phyloP scores from a whole-genome alignment of 2,888 invertebrate genomes.

The Gymnocheta viridis region DNA sequence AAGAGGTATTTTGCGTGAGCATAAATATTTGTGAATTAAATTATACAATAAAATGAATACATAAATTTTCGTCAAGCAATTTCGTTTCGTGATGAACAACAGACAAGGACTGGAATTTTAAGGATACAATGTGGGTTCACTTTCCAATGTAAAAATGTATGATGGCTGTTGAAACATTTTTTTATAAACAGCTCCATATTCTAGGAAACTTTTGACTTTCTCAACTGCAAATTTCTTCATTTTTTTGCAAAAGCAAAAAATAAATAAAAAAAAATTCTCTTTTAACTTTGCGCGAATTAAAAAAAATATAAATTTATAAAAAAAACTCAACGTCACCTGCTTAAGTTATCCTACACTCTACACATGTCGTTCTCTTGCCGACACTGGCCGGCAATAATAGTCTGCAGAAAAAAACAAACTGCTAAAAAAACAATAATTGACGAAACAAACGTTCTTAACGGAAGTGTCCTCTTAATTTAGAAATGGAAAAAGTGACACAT shows the following conservation, averaged over 20 bases:
- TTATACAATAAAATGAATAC: too few relatives aligned
- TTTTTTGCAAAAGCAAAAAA: background rate
- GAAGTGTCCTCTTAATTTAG: conserved; percentile 56
- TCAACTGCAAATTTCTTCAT: background rate
- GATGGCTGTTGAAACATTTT: too few relatives aligned
- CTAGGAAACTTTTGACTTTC: background rate
- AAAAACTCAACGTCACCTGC: conserved; percentile 17
- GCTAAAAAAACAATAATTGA: too few relatives aligned
- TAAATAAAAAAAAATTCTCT: background rate
- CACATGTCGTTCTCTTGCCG: background rate
- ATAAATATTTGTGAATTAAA: too few relatives aligned
- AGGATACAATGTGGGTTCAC: too few relatives aligned
- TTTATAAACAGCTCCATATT: background rate
- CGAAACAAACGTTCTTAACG: conserved; percentile 52
- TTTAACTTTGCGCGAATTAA: background rate
- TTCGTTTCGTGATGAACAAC: too few relatives aligned
- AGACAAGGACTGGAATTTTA: too few relatives aligned
- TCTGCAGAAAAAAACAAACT: conserved; percentile 19
- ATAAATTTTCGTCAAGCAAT: too few relatives aligned
- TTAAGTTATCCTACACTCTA: background rate
- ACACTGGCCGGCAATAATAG: background rate
- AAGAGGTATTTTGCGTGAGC: too few relatives aligned
- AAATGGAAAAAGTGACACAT: conserved; percentile 60
- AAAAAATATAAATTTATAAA: background rate
- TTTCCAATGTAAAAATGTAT: too few relatives aligned